These are phyloP conservation scores for Paracanthobrama guichenoti DNA, from an alignment of 2,113 vertebrate genomes.

Conservation along the genomic window DNA sequence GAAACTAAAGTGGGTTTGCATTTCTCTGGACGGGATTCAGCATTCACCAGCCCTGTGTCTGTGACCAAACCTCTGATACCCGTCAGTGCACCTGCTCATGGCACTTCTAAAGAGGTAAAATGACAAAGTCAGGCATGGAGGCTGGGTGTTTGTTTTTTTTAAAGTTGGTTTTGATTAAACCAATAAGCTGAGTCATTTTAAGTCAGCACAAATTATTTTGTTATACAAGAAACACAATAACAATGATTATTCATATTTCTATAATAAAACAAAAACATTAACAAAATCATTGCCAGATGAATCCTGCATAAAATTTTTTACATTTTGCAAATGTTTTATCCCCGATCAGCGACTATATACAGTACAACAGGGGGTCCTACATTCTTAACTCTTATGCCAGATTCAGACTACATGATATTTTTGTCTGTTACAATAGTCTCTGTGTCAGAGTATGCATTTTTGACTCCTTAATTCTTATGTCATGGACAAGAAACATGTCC, in stretches of 20 bases:
- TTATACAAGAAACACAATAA: too few species aligned
- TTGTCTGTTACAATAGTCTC: too few species aligned
- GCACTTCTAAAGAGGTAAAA: conserved; percentile 93
- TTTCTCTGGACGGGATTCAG: conserved; percentile 90
- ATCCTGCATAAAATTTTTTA: not conserved
- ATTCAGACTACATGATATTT: too few species aligned
- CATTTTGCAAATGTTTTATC: not conserved
- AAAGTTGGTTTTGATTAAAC: not conserved
- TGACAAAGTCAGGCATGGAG: too few species aligned
- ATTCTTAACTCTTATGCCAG: not conserved
- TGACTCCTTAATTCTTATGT: too few species aligned
- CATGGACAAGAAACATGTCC: too few species aligned
- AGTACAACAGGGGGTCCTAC: not conserved
- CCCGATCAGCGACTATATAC: not conserved
- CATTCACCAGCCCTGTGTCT: conserved; percentile 96
- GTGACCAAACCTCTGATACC: conserved; percentile 92
- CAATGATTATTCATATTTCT: not conserved
- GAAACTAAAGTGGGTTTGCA: conserved; percentile 91
- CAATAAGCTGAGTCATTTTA: too few species aligned
- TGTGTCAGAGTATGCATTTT: too few species aligned
- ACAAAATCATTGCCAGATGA: not conserved
- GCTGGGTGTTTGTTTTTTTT: not conserved
- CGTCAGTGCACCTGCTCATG: conserved; percentile 82
- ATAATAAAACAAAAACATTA: not conserved
- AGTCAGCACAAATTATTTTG: too few species aligned